Evolutionary conservation across 2,888 invertebrate genomes (phyloP).

Genomic region (Lasioglossum oenotherae): DNA sequence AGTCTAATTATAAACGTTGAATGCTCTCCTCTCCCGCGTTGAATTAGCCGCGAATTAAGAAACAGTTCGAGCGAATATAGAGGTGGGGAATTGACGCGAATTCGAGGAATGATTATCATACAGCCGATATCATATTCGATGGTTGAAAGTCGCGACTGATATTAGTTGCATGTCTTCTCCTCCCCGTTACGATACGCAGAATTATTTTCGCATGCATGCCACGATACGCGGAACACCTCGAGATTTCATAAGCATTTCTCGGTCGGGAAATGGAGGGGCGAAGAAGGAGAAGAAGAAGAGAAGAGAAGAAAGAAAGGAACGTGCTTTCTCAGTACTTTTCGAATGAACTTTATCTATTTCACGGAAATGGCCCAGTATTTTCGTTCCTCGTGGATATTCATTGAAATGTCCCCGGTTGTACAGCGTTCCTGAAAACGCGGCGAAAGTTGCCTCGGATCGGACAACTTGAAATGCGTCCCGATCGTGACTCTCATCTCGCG

Average conservation of each 20-base stretch:
- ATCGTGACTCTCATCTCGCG: conserved; percentile 25
- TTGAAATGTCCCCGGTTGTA: not conserved
- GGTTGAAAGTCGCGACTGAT: conserved; percentile 17
- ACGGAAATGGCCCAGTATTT: no score
- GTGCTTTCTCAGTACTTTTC: not conserved
- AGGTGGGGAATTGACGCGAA: not conserved
- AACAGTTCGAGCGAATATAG: no score
- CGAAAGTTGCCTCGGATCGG: conserved; percentile 24
- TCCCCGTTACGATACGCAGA: conserved; percentile 61
- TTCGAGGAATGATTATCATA: not conserved
- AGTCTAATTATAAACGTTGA: no score
- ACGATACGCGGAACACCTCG: conserved; percentile 47
- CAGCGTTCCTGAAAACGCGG: conserved; percentile 12
- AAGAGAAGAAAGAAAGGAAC: not conserved
- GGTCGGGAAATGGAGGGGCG: conserved; percentile 20
- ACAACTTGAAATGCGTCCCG: conserved; percentile 11
- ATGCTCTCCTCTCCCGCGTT: no score
- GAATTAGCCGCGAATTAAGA: no score
- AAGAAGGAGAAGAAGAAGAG: no score
- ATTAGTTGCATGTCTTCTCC: conserved; percentile 54
- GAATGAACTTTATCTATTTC: not conserved
- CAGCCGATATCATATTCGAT: not conserved
- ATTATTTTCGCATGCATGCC: conserved; percentile 68
- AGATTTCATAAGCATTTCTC: conserved; percentile 67
- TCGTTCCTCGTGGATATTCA: not conserved